Evolutionary conservation across 2,797 vertebrate genomes (phyloP), one percentile per base, ranked within the genome.

Genomic region (Dromococcyx pavoninus): DNA sequence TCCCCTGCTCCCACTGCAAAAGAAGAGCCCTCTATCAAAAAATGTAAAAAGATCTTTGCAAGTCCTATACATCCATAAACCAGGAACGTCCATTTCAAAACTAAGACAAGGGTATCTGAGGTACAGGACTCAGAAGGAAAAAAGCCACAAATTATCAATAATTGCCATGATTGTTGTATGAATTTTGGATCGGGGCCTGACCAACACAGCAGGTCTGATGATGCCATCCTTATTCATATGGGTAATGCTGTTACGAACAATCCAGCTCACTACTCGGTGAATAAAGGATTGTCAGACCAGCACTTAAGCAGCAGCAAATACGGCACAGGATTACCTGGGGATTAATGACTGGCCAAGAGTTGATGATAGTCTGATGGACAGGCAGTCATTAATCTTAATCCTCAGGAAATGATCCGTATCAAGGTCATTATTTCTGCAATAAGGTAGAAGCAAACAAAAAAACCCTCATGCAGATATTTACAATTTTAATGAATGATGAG

Each of bases 301-400:
- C 58, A 83, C 86, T 95, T 95, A 96, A 95, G 91, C 81, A 93
- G 69, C 84, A 87, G 90, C 77, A 85, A 95, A 93, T 88, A 93
- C 41, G 53, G 91, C 87, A 95, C 32, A 93, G 93, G 94, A 95
- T 97, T 96, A 96, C 85, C 91, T 91, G 74, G 21, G 78, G 91
- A 96, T 95, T 96, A 95, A 93, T 89, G 89, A 78, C 74, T 91
- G 60, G 54, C 57, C 89, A 80, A 69, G 90, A 97, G 81, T 77
- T 95, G 78, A 94, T 94, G 88, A 96, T 53, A 93, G 86, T 48
- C 93, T 83, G 86, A 92, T 85, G 77, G 51, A 91, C 48, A 81
- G 65, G 69, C 75, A 86, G 48, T 66, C 89, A 95, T 93, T 95
- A 95, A 93, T 95, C 94, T 94, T 95, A 94, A 95, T 95, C 95